Conservation (phyloP, 2,113 vertebrate genomes). For the Labeo catla region DNA sequence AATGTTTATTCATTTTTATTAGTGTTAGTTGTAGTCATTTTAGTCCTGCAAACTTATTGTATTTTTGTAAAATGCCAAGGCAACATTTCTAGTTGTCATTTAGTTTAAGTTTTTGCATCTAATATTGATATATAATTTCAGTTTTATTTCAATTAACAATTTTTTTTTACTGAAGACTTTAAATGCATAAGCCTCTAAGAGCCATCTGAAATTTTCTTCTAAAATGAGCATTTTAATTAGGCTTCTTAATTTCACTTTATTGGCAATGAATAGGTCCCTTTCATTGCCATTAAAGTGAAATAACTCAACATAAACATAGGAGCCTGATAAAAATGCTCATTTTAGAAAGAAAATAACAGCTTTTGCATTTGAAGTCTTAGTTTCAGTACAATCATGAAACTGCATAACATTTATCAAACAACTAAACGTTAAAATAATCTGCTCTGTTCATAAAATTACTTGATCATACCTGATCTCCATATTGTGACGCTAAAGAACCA, state of each 20-base stretch:
- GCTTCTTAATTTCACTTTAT: too few species aligned
- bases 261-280: too few species aligned
- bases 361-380: too few species aligned
- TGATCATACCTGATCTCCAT: constrained; percentile 85
- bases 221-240: too few species aligned
- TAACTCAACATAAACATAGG: too few species aligned
- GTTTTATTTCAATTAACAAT: neutral
- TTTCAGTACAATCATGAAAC: neutral
- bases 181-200: too few species aligned
- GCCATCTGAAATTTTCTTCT: too few species aligned
- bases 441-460: neutral
- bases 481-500: constrained; percentile 71
- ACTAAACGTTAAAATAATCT: neutral
- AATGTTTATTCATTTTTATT: neutral
- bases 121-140: neutral
- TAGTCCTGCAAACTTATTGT: neutral
- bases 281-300: too few species aligned
- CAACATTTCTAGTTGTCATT: neutral
- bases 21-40: neutral
- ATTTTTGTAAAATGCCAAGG: neutral
- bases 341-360: too few species aligned
- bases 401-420: neutral
- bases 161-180: neutral
- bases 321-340: too few species aligned
- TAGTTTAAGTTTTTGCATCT: neutral